Percentiles rank a stretch among this genome's conserved stretches.
Conservation (phyloP, 2,888 invertebrate genomes). For the Trissoscelio sp. region DNA sequence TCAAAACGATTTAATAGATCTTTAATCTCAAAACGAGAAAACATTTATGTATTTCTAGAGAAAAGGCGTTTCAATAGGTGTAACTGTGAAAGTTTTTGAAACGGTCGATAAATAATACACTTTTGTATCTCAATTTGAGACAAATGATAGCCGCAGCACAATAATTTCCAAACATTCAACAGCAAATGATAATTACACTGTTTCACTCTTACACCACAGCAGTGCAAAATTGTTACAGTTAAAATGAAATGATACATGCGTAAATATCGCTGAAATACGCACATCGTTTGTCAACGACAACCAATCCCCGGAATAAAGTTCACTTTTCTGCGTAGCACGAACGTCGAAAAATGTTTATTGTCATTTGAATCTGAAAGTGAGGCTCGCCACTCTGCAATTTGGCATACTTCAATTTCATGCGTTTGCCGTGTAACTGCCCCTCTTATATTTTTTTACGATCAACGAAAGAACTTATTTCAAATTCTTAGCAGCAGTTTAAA, state of each 20-base stretch:
- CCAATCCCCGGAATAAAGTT: slow-evolving; percentile 28
- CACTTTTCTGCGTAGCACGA: slow-evolving; percentile 26
- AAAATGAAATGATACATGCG: slow-evolving; percentile 18
- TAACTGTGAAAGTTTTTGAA: slow-evolving; percentile 45
- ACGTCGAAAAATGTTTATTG: slow-evolving; percentile 37
- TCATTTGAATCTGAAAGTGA: slow-evolving; percentile 48
- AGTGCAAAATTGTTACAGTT: slow-evolving; percentile 31
- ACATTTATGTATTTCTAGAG: slow-evolving; percentile 23
- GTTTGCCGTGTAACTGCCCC: slow-evolving; percentile 30
- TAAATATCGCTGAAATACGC: not conserved
- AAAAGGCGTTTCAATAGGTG: slow-evolving; percentile 37
- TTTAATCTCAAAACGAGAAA: slow-evolving; percentile 37
- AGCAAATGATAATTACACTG: slow-evolving; percentile 18
- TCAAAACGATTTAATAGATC: slow-evolving; percentile 40
- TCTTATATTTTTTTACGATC: slow-evolving; percentile 48
- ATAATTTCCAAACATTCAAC: slow-evolving; percentile 48
- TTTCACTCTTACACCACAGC: slow-evolving; percentile 6
- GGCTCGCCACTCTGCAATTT: slow-evolving; percentile 52
- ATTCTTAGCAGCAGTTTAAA: slow-evolving; percentile 25
- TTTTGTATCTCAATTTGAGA: slow-evolving; percentile 46
- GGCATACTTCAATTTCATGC: slow-evolving; percentile 57
- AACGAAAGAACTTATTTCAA: slow-evolving; percentile 28
- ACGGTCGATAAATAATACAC: slow-evolving; percentile 46
- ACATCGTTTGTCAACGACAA: slow-evolving; percentile 30
- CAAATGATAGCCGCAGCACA: slow-evolving; percentile 20